These are phyloP conservation scores for Noctua pronuba DNA, from an alignment of 2,888 invertebrate genomes.

Conservation along the genomic window DNA sequence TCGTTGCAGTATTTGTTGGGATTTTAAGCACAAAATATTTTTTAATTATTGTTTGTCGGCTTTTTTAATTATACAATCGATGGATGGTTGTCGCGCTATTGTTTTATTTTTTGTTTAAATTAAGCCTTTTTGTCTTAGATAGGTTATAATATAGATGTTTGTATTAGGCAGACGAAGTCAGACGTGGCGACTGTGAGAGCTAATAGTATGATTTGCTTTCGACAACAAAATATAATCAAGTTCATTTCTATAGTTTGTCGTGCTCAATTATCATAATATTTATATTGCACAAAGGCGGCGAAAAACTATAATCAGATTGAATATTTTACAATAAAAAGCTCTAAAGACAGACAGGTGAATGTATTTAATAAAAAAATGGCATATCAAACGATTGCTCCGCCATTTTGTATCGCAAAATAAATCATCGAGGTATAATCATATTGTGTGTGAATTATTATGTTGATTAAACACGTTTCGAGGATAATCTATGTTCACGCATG, in stretches of 20 bases:
- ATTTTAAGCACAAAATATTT: conserved; percentile 79
- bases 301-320: conserved; percentile 61
- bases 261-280: conserved; percentile 74
- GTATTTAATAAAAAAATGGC: conserved; percentile 67
- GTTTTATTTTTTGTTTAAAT: conserved; percentile 72
- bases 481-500: conserved; percentile 75
- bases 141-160: conserved; percentile 87
- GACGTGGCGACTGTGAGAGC: conserved; percentile 69
- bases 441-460: conserved; percentile 66
- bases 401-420: conserved; percentile 67
- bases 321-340: conserved; percentile 53
- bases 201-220: conserved; percentile 69
- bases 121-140: conserved; percentile 87
- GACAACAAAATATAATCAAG: conserved; percentile 52
- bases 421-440: conserved; percentile 54
- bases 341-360: conserved; percentile 67
- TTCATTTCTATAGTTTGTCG: conserved; percentile 69
- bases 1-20: conserved; percentile 84
- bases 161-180: conserved; percentile 79
- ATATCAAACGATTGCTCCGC: conserved; percentile 73
- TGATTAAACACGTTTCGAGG: conserved; percentile 66
- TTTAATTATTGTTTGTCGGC: conserved; percentile 73
- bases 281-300: conserved; percentile 68
- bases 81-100: conserved; percentile 82
- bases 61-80: conserved; percentile 78